Percentiles rank a stretch among this genome's conserved stretches.
phyloP scores from a whole-genome alignment of 2,888 invertebrate genomes.

The Hesperia comma region DNA sequence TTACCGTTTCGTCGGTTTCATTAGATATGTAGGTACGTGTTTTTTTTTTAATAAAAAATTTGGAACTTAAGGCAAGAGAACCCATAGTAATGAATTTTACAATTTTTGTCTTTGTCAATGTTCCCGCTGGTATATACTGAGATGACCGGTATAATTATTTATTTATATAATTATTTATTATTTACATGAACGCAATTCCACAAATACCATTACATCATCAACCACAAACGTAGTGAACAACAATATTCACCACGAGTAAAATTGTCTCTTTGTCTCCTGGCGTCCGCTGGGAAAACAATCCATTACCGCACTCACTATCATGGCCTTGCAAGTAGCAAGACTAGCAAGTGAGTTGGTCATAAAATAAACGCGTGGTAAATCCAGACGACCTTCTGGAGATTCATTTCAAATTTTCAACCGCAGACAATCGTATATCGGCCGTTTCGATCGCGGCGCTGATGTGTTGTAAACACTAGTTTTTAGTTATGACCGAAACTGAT shows the following conservation, averaged over 20 bases:
- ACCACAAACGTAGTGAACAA: no score
- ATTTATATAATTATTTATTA: background rate
- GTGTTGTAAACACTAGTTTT: background rate
- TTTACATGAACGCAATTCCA: no score
- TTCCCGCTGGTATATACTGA: no score
- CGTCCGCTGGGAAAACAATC: background rate
- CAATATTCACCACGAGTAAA: background rate
- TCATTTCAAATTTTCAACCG: conserved; percentile 16
- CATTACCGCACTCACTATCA: background rate
- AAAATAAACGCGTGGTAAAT: conserved; percentile 26
- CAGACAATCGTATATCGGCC: conserved; percentile 28
- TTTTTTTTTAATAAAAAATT: no score
- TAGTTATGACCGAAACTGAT: background rate
- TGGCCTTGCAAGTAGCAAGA: conserved; percentile 7
- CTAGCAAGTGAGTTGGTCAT: conserved; percentile 21
- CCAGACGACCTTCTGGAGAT: conserved; percentile 27
- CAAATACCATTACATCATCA: no score
- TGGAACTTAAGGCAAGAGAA: no score
- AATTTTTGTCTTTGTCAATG: no score
- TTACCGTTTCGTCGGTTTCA: no score
- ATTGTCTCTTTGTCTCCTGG: background rate
- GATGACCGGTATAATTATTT: no score
- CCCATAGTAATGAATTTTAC: no score
- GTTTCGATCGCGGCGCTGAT: conserved; percentile 9
- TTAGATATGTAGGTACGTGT: no score